phyloP scores from a whole-genome alignment of 2,113 vertebrate species.

The Nesospiza acunhae region DNA sequence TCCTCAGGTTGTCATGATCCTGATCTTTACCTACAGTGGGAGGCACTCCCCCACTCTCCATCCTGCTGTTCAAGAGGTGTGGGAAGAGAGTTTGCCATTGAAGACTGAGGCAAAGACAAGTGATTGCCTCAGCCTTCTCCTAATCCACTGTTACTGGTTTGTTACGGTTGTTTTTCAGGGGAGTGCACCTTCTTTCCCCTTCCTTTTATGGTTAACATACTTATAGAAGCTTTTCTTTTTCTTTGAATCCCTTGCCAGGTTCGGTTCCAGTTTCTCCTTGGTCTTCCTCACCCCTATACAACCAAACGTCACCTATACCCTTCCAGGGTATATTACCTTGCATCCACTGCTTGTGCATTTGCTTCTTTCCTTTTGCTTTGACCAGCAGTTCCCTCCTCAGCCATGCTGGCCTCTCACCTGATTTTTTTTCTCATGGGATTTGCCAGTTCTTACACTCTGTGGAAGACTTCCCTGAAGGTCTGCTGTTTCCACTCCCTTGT shows the following conservation, averaged over 20 bases:
- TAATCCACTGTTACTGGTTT: background rate
- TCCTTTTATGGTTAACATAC: background rate
- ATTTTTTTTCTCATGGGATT: background rate
- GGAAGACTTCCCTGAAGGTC: background rate
- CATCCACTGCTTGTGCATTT: background rate
- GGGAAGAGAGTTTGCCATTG: background rate
- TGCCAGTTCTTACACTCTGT: background rate
- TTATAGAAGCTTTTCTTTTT: background rate
- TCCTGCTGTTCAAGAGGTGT: background rate
- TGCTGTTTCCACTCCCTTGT: background rate
- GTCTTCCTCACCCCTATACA: background rate
- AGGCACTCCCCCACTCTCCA: background rate
- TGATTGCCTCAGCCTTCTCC: background rate
- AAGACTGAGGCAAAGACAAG: background rate
- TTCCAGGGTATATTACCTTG: background rate
- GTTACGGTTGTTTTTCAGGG: background rate
- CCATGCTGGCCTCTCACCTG: background rate
- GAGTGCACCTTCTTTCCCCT: background rate
- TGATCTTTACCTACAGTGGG: background rate
- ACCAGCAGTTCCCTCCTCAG: background rate
- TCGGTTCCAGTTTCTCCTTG: background rate
- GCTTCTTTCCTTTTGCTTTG: background rate
- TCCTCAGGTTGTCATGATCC: background rate
- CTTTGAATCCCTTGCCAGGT: background rate
- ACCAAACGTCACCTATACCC: background rate